Base-by-base conservation (phyloP, 2,113 vertebrate genomes). In the Amia ocellicauda region DNA sequence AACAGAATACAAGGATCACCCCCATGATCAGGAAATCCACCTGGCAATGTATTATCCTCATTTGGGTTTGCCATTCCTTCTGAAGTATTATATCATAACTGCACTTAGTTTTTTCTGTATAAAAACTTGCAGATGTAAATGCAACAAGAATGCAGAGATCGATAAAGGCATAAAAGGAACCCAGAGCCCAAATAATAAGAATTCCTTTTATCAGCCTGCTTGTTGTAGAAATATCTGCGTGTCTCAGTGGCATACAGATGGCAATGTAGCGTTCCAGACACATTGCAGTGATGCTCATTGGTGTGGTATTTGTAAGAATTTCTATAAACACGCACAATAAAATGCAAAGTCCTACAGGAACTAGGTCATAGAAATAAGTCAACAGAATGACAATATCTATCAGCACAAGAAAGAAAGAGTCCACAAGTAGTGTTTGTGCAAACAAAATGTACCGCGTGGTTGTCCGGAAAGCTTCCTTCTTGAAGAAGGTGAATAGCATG, bases 361-460 rank as follows among this genome's bases (percentile, higher is more conserved):
- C 41, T 9, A 20, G 28, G 3, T 58, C 19, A 1, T 23, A 13
- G 19, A 45, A 47, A 19, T 29, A 17, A 28, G 2, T 3, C 0
- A 16, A 27, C 14, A 69, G 5, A 3, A 22, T 13, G 1, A 41
- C 17, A 17, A 60, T 36, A 2, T 60, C 42, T 0, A 9, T 1
- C 7, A 54, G 3, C 5, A 26, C 3, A 0, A 67, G 50, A 26
- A 47, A 53, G 4, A 60, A 4, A 0, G 16, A 2, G 31, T 67
- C 65, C 26, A 14, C 55, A 14, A 62, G 29, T 7, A 68, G 49
- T 59, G 55, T 56, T n/a, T 68, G 50, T 58, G 50, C 36, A 7
- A 68, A 68, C 8, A 68, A 42, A 17, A 68, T 10, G 20, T 68
- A 68, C 16, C 66, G 66, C 4, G 36, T 28, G 10, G 36, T 26